Conservation (phyloP, 2,888 invertebrate species). For the Minunthozetes semirufus region DNA sequence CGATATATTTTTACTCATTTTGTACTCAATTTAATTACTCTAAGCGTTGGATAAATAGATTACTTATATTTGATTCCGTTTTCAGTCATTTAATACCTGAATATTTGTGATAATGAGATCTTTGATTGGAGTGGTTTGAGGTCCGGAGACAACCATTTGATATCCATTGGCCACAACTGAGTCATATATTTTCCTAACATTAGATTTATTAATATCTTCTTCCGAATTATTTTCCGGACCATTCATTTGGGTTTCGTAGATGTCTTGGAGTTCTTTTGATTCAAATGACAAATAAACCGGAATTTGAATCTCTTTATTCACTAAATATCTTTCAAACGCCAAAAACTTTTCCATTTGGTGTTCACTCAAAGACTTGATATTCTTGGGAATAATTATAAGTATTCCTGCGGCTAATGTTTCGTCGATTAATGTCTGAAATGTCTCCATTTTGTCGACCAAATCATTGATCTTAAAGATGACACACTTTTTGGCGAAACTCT, state of each 20-base stretch:
- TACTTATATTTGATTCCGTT: too few species aligned
- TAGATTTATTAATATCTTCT: not conserved
- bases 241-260: constrained; percentile 47
- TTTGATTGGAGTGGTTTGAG: constrained; percentile 61
- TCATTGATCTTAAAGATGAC: constrained; percentile 73
- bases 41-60: too few species aligned
- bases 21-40: too few species aligned
- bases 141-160: constrained; percentile 75
- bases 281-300: constrained; percentile 82
- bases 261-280: constrained; percentile 64
- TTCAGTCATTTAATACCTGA: constrained; percentile 47
- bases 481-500: constrained; percentile 82
- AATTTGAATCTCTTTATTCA: constrained; percentile 68
- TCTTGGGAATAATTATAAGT: constrained; percentile 63
- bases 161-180: constrained; percentile 90
- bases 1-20: too few species aligned
- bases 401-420: constrained; percentile 67
- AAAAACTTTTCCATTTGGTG: constrained; percentile 44
- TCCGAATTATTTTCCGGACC: not conserved
- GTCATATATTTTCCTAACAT: constrained; percentile 58
- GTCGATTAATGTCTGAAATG: constrained; percentile 62
- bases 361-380: constrained; percentile 42
- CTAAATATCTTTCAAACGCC: constrained; percentile 71
- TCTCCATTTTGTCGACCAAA: constrained; percentile 48
- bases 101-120: constrained; percentile 80